These are phyloP conservation scores for Empis livida DNA, from an alignment of 2,888 invertebrate genomes.

Conservation along the genomic window DNA sequence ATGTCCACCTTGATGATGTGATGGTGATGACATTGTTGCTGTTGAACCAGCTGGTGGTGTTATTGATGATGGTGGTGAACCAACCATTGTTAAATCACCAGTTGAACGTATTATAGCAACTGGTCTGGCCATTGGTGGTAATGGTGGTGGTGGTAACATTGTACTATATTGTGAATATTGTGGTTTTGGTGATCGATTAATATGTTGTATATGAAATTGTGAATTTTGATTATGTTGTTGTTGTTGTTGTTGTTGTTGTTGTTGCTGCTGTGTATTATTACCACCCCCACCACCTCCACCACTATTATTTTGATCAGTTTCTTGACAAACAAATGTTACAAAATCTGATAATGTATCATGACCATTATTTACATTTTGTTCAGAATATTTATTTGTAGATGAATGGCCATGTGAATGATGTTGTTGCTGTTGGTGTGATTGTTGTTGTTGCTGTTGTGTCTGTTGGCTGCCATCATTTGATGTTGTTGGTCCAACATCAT, in stretches of 20 bases:
- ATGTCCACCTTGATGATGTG: slow-evolving; percentile 26
- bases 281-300: slow-evolving; percentile 40
- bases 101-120: slow-evolving; percentile 92
- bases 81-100: slow-evolving; percentile 47
- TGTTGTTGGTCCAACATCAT: slow-evolving; percentile 12
- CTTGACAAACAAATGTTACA: slow-evolving; percentile 94
- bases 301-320: slow-evolving; percentile 51
- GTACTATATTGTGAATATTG: slow-evolving; percentile 77
- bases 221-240: slow-evolving; percentile 14
- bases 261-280: too few relatives aligned
- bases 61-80: slow-evolving; percentile 49
- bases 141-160: slow-evolving; percentile 89
- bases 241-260: slow-evolving; percentile 10
- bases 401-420: slow-evolving; percentile 15
- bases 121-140: slow-evolving; percentile 92
- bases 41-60: slow-evolving; percentile 39
- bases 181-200: slow-evolving; percentile 38
- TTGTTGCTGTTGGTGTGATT: slow-evolving; percentile 10
- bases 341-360: slow-evolving; percentile 91
- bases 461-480: slow-evolving; percentile 16
- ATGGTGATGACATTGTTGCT: slow-evolving; percentile 26
- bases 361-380: slow-evolving; percentile 47
- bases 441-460: slow-evolving; percentile 14
- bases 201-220: slow-evolving; percentile 22
- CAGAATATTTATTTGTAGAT: background rate